These are phyloP conservation scores for Ginglymostoma cirratum DNA, from an alignment of 2,113 vertebrate genomes.

Conservation along the genomic window DNA sequence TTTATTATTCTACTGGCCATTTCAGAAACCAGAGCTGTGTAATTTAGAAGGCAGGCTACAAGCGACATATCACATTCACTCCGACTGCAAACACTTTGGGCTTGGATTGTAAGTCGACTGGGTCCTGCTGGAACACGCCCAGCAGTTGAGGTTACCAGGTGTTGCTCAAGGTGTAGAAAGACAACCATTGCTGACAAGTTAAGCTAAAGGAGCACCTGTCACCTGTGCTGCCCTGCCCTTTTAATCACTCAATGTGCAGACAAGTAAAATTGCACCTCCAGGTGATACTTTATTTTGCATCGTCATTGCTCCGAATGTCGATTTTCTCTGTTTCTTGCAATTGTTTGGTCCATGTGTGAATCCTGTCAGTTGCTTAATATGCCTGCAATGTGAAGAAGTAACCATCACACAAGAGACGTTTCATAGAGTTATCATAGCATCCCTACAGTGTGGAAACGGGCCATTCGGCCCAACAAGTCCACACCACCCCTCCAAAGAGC, in stretches of 20 bases:
- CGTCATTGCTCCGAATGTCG: not conserved
- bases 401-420: not conserved
- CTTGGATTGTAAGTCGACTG: not conserved
- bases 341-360: not conserved
- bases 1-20: slow-evolving; percentile 26
- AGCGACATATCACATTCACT: not conserved
- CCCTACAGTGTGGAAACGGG: too few relatives aligned
- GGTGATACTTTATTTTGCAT: slow-evolving; percentile 30
- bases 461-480: too few relatives aligned
- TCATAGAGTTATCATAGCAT: too few relatives aligned
- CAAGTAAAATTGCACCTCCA: slow-evolving; percentile 27
- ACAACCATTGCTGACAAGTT: not conserved
- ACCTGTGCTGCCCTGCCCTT: slow-evolving; percentile 29
- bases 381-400: not conserved
- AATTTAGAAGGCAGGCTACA: not conserved
- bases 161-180: slow-evolving; percentile 20
- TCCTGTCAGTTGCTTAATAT: not conserved
- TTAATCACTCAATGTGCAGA: not conserved
- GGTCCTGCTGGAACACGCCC: not conserved
- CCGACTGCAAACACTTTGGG: not conserved
- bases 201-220: slow-evolving; percentile 20
- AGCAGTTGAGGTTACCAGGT: slow-evolving; percentile 27
- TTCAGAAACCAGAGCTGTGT: slow-evolving; percentile 6
- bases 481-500: too few relatives aligned
- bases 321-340: not conserved